Conservation (phyloP, 2,113 vertebrate genomes). For the Hyla sarda region DNA sequence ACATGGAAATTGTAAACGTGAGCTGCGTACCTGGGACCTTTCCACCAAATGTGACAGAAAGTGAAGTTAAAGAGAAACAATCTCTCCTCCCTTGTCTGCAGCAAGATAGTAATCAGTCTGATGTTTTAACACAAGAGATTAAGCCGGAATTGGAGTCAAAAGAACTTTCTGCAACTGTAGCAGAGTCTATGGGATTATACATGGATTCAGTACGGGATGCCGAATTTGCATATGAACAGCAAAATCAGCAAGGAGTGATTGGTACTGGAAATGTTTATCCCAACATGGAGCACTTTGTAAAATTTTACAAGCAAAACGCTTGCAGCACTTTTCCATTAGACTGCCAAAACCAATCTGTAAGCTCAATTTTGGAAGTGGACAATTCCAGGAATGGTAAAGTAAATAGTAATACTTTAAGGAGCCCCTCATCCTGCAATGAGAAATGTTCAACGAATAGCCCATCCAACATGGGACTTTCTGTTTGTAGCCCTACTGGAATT, state of each 20-base stretch:
- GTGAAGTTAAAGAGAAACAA: slow-evolving; percentile 84
- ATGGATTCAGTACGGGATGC: slow-evolving; percentile 94
- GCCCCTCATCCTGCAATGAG: slow-evolving; percentile 74
- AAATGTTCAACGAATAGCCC: slow-evolving; percentile 85
- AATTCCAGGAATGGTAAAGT: slow-evolving; percentile 73
- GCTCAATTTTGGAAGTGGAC: slow-evolving; percentile 75
- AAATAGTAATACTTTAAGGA: slow-evolving; percentile 76
- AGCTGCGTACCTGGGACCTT: slow-evolving; percentile 79
- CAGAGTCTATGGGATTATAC: slow-evolving; percentile 97
- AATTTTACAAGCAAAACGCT: slow-evolving; percentile 80
- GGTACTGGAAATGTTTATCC: slow-evolving; percentile 89
- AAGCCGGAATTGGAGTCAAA: slow-evolving; percentile 92
- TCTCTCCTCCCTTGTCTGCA: slow-evolving; percentile 81
- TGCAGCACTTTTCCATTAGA: slow-evolving; percentile 73
- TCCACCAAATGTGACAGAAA: slow-evolving; percentile 75
- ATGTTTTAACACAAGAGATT: slow-evolving; percentile 82
- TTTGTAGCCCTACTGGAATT: slow-evolving; percentile 82
- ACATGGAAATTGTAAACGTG: slow-evolving; percentile 89
- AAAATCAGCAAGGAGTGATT: slow-evolving; percentile 72
- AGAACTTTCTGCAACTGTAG: slow-evolving; percentile 94
- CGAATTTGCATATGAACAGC: slow-evolving; percentile 87
- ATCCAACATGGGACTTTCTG: slow-evolving; percentile 78
- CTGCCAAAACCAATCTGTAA: slow-evolving; percentile 69
- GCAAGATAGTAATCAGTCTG: slow-evolving; percentile 79
- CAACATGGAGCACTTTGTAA: slow-evolving; percentile 79